Conservation (phyloP, 2,888 invertebrate species). For the Athalia rosae region DNA sequence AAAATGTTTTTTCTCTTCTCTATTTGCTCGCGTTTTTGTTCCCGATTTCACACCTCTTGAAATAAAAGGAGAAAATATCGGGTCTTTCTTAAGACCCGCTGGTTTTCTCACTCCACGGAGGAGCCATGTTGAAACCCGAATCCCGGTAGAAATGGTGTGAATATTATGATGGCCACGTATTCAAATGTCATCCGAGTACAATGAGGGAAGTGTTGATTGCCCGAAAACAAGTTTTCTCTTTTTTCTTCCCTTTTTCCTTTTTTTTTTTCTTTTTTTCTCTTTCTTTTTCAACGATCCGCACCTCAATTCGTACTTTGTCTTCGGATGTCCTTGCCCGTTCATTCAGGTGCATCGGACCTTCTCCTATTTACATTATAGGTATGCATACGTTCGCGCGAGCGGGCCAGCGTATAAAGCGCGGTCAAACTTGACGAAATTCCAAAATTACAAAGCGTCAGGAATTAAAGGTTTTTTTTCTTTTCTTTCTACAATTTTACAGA, state of each 20-base stretch:
- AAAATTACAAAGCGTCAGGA: too few relatives aligned
- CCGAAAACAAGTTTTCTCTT: slow-evolving; percentile 68
- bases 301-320: slow-evolving; percentile 47
- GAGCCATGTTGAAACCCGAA: slow-evolving; percentile 67
- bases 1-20: too few relatives aligned
- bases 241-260: slow-evolving; percentile 48
- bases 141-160: slow-evolving; percentile 67
- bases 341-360: slow-evolving; percentile 41
- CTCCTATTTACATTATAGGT: neutral
- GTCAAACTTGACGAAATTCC: too few relatives aligned
- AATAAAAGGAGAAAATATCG: slow-evolving; percentile 44
- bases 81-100: slow-evolving; percentile 53
- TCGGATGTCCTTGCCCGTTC: slow-evolving; percentile 44
- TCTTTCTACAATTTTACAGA: neutral
- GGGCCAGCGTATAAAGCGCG: too few relatives aligned
- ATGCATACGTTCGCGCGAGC: neutral
- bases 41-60: slow-evolving; percentile 58
- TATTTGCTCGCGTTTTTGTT: slow-evolving; percentile 39
- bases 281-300: slow-evolving; percentile 41
- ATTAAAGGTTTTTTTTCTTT: too few relatives aligned
- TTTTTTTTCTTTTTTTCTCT: slow-evolving; percentile 26
- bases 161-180: slow-evolving; percentile 72
- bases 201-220: slow-evolving; percentile 70
- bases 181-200: slow-evolving; percentile 68
- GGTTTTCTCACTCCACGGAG: slow-evolving; percentile 54